Evolutionary conservation across 2,113 vertebrate species (phyloP).

Genomic region (Alligator mississippiensis): DNA sequence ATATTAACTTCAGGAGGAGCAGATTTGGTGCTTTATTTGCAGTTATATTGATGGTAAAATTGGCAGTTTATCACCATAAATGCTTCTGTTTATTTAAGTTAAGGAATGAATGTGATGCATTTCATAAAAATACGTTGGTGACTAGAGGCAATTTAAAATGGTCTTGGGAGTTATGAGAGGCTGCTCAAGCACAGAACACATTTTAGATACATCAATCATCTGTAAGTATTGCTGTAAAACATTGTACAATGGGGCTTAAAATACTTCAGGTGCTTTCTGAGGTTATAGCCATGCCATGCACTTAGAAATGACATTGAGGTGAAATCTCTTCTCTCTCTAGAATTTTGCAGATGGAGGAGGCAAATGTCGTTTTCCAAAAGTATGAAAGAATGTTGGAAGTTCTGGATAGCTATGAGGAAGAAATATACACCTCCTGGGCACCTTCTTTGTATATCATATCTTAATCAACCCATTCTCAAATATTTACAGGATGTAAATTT

Average conservation of each 20-base stretch:
- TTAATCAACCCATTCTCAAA: conserved; percentile 72
- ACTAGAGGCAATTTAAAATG: conserved; percentile 83
- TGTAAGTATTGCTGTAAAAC: conserved; percentile 58
- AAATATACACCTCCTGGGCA: conserved; percentile 73
- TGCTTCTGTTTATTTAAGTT: conserved; percentile 70
- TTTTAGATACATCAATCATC: conserved; percentile 74
- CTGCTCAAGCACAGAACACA: conserved; percentile 72
- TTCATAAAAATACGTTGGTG: conserved; percentile 79
- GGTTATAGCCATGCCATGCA: neutral
- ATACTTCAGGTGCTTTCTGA: conserved; percentile 43
- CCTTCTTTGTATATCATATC: conserved; percentile 73
- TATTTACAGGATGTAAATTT: conserved; percentile 76
- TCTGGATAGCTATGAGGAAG: conserved; percentile 75
- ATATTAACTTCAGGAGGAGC: neutral
- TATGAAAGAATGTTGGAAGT: conserved; percentile 76
- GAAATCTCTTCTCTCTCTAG: conserved; percentile 54
- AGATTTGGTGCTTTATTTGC: neutral
- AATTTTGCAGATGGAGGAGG: conserved; percentile 74
- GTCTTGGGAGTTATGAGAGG: conserved; percentile 75
- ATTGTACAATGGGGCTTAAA: conserved; percentile 11
- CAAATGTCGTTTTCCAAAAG: conserved; percentile 75
- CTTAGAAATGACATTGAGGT: conserved; percentile 51
- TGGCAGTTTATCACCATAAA: neutral
- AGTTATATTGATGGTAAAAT: neutral
- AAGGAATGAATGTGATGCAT: conserved; percentile 59